These are phyloP conservation scores for Antechinus flavipes DNA, from an alignment of 2,113 vertebrate species.

Conservation along the genomic window DNA sequence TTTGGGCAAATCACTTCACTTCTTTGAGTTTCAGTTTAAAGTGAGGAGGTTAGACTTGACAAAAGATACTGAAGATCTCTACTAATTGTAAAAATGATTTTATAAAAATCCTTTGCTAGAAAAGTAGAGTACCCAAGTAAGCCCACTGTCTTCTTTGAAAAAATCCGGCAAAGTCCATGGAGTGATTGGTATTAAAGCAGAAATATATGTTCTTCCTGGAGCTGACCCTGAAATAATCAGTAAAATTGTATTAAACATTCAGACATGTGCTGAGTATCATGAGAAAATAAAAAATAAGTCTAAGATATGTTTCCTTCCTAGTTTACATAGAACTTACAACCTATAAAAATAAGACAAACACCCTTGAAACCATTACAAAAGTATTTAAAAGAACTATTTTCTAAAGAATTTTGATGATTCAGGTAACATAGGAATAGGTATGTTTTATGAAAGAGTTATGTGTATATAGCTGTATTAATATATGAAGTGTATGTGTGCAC, in stretches of 20 bases:
- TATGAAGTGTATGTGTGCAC: background rate
- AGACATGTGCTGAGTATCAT: background rate
- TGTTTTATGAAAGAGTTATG: background rate
- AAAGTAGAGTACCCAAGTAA: slow-evolving; percentile 20
- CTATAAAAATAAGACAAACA: background rate
- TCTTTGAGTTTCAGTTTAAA: no score
- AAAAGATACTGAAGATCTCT: background rate
- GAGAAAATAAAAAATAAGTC: background rate
- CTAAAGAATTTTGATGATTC: background rate
- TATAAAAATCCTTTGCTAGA: slow-evolving; percentile 41
- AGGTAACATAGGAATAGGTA: background rate
- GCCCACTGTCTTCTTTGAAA: background rate
- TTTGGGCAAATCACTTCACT: background rate
- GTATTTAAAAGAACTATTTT: background rate
- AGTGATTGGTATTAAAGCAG: background rate
- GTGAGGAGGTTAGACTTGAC: background rate
- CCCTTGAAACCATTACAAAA: background rate
- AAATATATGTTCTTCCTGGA: background rate
- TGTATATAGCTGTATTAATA: no score
- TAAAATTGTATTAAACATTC: background rate
- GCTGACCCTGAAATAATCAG: background rate
- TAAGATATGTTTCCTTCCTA: background rate
- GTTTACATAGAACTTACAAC: background rate
- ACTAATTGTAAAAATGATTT: background rate
- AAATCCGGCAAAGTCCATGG: background rate